Evolutionary conservation across 2,113 vertebrate genomes (phyloP), one percentile per base, ranked within the genome.

Genomic region (Pelusios castaneus): DNA sequence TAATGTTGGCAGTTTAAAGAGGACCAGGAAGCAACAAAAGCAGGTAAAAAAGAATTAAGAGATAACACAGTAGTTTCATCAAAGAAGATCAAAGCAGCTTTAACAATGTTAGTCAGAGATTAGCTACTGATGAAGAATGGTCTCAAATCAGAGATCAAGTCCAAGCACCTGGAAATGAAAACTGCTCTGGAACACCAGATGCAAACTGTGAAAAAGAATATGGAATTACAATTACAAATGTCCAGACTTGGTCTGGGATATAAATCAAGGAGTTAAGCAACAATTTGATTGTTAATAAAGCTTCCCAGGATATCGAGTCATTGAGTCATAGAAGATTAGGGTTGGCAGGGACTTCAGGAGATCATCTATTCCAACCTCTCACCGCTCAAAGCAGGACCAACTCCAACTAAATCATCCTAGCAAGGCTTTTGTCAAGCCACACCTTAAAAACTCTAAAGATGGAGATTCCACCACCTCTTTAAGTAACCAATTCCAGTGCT

Each of bases 91-190:
- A 6, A 54, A 78, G 21, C 9, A 86, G 1, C 7, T 86, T 38
- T 81, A 92, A 2, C 3, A 51, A 43, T 79, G 6, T 1, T 38
- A 76, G 10, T 6, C 14, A 89, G 12, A 56, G 76, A 21, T 84
- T 2, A 34, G 13, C 5, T 89, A 47, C 0, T 73, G 19, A 51
- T 77, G 77, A 90, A 60, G 54, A 93, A 38, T 75, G 14, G 86
- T 93, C 79, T 91, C 56, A 85, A 89, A 5, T 55, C 29, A 60
- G 6, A 17, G 52, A 31, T 24, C 47, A 80, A 92, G 87, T 83
- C 90, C 10, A 56, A 31, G 34, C 82, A 3, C 1, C 56, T 58
- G 31, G 11, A 43, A 83, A 85, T 63, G 56, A 83, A 90, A 81
- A 10, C 8, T 38, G 22, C 5, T 45, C 47, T 89, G 55, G 51